phyloP scores from a whole-genome alignment of 2,113 vertebrate genomes.

The Caranx ignobilis region DNA sequence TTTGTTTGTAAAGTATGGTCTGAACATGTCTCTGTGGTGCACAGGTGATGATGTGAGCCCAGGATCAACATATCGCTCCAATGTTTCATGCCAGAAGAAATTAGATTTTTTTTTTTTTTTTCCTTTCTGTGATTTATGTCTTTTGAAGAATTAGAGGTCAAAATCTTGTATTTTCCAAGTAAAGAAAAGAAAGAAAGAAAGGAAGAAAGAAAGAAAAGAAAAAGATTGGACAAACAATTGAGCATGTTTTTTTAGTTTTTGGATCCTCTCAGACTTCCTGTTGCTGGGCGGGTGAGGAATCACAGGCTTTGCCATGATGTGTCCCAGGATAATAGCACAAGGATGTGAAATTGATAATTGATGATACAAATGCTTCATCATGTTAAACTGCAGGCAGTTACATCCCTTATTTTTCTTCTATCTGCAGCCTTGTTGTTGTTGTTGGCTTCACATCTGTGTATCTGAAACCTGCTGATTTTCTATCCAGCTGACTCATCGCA shows the following conservation, averaged over 20 bases:
- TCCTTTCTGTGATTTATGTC: not conserved
- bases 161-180: not conserved
- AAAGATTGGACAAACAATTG: too few species aligned
- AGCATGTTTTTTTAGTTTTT: not conserved
- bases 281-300: not conserved
- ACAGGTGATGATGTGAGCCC: not conserved
- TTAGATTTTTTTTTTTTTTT: not conserved
- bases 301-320: not conserved
- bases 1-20: constrained; percentile 2
- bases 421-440: not conserved
- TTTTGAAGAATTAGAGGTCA: not conserved
- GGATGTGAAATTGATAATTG: not conserved
- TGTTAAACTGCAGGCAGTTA: not conserved
- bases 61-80: not conserved
- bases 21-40: not conserved
- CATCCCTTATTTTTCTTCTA: not conserved
- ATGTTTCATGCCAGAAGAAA: not conserved
- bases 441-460: not conserved
- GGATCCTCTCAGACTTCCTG: not conserved
- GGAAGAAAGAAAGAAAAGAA: not conserved
- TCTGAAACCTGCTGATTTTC: not conserved
- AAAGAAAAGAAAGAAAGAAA: not conserved
- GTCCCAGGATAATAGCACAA: not conserved
- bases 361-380: not conserved
- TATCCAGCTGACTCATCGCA: too few species aligned